A percentile compares a stretch with the other conserved stretches of the same genome.
These are phyloP conservation scores for Apamea crenata DNA, from an alignment of 2,888 invertebrate species.

Conservation along the genomic window DNA sequence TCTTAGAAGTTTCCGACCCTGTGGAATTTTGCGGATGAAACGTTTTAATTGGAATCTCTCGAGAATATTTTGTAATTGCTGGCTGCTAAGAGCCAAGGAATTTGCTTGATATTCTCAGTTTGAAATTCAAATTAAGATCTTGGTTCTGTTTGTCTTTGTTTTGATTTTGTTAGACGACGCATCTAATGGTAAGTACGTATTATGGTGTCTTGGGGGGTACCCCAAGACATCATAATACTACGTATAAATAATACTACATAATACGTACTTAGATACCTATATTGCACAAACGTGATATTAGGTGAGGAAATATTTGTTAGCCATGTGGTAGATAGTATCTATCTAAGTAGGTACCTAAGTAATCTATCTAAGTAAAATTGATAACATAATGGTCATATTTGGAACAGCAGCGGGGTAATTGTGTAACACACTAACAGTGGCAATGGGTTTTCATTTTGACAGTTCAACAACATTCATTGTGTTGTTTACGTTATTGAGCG, in stretches of 20 bases:
- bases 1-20: conserved; percentile 84
- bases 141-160: conserved; percentile 42
- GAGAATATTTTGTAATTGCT: conserved; percentile 88
- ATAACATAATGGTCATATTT: background rate
- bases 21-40: conserved; percentile 88
- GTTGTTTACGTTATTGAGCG: background rate
- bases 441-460: background rate
- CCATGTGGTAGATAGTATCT: too few relatives aligned
- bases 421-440: too few relatives aligned
- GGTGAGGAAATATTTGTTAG: too few relatives aligned
- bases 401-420: too few relatives aligned
- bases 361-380: background rate
- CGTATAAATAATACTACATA: too few relatives aligned
- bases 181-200: background rate
- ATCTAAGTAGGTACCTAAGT: too few relatives aligned
- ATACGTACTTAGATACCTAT: too few relatives aligned
- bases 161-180: conserved; percentile 25
- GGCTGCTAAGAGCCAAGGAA: conserved; percentile 68
- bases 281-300: too few relatives aligned
- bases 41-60: conserved; percentile 89
- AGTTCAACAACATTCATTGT: background rate
- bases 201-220: background rate
- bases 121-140: conserved; percentile 55
- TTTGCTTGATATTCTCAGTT: conserved; percentile 66
- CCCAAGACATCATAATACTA: too few relatives aligned